Conservation (phyloP, 2,797 vertebrate genomes). For the Champsocephalus gunnari region DNA sequence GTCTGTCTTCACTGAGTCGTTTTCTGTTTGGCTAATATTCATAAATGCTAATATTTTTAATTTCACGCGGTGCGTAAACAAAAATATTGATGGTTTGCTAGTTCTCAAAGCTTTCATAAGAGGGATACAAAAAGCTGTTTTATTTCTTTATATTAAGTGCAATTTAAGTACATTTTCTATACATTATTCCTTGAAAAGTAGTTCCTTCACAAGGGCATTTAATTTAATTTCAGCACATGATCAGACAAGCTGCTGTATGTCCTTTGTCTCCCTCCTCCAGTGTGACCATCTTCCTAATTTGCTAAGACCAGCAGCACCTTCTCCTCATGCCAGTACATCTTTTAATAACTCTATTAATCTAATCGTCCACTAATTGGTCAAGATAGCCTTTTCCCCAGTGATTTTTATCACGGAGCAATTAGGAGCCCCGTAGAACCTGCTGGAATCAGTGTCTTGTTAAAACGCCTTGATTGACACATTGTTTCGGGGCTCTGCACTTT, state of each 20-base stretch:
- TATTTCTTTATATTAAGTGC: neutral
- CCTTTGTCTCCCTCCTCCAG: slow-evolving; percentile 52
- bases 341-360: slow-evolving; percentile 86
- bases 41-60: slow-evolving; percentile 4
- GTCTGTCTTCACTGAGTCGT: slow-evolving; percentile 5
- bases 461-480: slow-evolving; percentile 73
- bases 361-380: slow-evolving; percentile 85
- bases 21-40: slow-evolving; percentile 20
- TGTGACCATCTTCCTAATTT: slow-evolving; percentile 72
- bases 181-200: neutral
- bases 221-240: slow-evolving; percentile 62
- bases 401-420: slow-evolving; percentile 82
- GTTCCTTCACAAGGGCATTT: slow-evolving; percentile 23
- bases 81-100: neutral
- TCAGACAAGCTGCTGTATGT: slow-evolving; percentile 47
- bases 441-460: slow-evolving; percentile 70
- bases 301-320: slow-evolving; percentile 64
- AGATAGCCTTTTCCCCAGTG: slow-evolving; percentile 84
- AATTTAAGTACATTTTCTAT: neutral
- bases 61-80: neutral
- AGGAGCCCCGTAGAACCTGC: slow-evolving; percentile 70
- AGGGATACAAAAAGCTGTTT: neutral
- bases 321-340: slow-evolving; percentile 71
- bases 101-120: neutral
- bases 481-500: neutral